Conservation (phyloP, 2,797 vertebrate genomes). For the Muscicapa comitata region DNA sequence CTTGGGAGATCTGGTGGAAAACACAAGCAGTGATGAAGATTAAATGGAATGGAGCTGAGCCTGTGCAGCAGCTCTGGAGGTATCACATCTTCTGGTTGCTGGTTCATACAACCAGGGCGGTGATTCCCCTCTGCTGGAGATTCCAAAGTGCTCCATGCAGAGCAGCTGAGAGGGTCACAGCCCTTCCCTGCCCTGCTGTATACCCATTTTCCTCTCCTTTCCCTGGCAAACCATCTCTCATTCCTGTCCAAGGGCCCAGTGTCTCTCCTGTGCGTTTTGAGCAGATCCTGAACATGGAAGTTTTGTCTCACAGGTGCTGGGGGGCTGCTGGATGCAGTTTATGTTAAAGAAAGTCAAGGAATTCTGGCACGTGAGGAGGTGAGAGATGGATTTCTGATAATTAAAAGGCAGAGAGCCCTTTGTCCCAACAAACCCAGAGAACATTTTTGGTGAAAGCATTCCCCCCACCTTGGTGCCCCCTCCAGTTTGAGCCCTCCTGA, state of each 20-base stretch:
- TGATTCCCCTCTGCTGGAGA: not conserved
- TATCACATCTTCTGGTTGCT: not conserved
- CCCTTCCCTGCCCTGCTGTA: not conserved
- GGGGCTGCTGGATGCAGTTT: not conserved
- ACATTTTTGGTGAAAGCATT: rapidly evolving
- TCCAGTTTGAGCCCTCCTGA: not conserved
- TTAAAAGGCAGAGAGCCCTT: not conserved
- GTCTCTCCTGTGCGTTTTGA: not conserved
- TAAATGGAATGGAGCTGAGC: not conserved
- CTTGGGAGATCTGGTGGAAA: not conserved
- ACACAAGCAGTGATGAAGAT: not conserved
- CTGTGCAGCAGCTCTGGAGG: not conserved
- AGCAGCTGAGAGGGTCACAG: not conserved
- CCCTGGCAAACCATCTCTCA: not conserved
- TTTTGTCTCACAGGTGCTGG: not conserved
- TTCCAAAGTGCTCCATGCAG: not conserved
- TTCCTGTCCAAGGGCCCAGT: not conserved
- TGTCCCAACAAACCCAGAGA: not conserved
- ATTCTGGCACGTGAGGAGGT: not conserved
- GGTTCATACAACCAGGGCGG: not conserved
- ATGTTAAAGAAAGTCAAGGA: not conserved
- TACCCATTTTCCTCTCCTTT: not conserved
- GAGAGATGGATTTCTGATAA: not conserved
- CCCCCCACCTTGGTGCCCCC: not conserved
- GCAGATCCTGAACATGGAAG: not conserved